Evolutionary conservation across 2,888 invertebrate species (phyloP).

Genomic region (Diogma glabrata): DNA sequence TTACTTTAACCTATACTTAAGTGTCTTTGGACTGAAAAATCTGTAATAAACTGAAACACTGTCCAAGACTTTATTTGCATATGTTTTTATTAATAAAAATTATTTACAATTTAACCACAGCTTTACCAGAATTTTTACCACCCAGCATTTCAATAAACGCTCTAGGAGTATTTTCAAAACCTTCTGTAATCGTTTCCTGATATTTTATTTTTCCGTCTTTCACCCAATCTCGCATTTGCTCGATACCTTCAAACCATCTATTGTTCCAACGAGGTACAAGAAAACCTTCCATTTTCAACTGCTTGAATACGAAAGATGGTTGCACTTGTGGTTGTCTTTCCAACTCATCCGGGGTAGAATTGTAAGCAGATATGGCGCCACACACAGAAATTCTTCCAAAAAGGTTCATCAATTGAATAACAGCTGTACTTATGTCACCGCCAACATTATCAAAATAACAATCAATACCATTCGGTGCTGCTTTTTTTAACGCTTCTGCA

Average conservation of each 20-base stretch:
- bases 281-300: constrained; percentile 49
- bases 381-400: constrained; percentile 51
- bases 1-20: too few relatives aligned
- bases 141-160: constrained; percentile 51
- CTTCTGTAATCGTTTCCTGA: constrained; percentile 54
- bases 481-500: constrained; percentile 42
- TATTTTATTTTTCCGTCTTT: constrained; percentile 56
- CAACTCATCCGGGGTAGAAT: constrained; percentile 32
- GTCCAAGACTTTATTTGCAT: too few relatives aligned
- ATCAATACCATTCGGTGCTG: constrained; percentile 57
- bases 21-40: too few relatives aligned
- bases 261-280: constrained; percentile 40
- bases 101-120: constrained; percentile 40
- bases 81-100: too few relatives aligned
- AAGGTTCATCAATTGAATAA: constrained; percentile 49
- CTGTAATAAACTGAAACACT: too few relatives aligned
- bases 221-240: constrained; percentile 50
- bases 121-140: constrained; percentile 61
- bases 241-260: constrained; percentile 50
- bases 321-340: constrained; percentile 37
- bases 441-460: constrained; percentile 72
- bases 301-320: constrained; percentile 41
- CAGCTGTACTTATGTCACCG: constrained; percentile 45
- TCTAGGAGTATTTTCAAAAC: constrained; percentile 61
- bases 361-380: constrained; percentile 53